Base-by-base conservation (phyloP, 1,140 invertebrate species). In the Drosophila sp. region DNA sequence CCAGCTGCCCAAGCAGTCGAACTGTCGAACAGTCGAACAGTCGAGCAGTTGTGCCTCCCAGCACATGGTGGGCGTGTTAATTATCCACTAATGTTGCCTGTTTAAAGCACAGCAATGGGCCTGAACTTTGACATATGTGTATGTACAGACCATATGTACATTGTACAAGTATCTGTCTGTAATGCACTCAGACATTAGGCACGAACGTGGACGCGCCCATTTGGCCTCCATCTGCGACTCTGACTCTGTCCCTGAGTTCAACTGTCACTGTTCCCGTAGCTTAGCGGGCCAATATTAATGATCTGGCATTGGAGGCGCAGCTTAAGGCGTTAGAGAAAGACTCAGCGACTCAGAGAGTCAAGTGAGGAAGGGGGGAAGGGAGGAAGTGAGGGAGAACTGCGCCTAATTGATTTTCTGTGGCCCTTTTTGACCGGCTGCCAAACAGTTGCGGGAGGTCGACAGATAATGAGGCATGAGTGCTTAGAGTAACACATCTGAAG, bases 71-170 rank as follows among this genome's bases (percentile, higher is more conserved):
- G 82, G 82, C 83, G 82, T 87, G 82, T 87, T 87, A 87, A 87
- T 87, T 89, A 87, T 89, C 76, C 66, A 76, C 82, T 89, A 87
- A 87, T 89, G 82, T 82, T 82, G 82, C 71, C 57, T 62, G 77
- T 66, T 74, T 62, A 64, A 74, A 75, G 66, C 72, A 57, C 65
- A 57, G 53, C 27, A 50, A 58, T 57, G 58, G 48, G 51, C 27
- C 48, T 72, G 72, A 82, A 82, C 72, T 87, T 72, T 87, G 82
- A 87, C 82, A 87, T 58, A 62, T 65, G 56, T 50, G 21, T 29
- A n/a, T 43, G 27, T n/a, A n/a, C n/a, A n/a, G n/a, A n/a, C n/a
- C n/a, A n/a, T n/a, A n/a, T n/a, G n/a, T n/a, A n/a, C 16, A 41
- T 66, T 66, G 57, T 48, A 38, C 46, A 61, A 45, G 32, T 56